Evolutionary conservation across 2,113 vertebrate genomes (phyloP).

Genomic region (Podocnemis expansa): DNA sequence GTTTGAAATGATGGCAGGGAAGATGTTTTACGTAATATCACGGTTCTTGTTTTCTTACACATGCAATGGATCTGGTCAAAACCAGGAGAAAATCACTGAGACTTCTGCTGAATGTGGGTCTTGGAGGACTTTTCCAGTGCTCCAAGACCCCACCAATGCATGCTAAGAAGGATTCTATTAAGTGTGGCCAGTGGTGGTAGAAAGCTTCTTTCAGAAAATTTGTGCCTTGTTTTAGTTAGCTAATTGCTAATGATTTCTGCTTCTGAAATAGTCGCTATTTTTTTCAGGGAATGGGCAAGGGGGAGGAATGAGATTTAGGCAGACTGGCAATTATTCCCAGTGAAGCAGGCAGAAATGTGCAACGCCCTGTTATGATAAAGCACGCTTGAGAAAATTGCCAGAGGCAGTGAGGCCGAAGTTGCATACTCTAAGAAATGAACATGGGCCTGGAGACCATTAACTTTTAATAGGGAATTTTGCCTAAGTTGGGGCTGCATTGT

Average conservation of each 20-base stretch:
- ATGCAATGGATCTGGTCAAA: neutral
- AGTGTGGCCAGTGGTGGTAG: neutral
- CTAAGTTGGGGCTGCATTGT: fast-evolving
- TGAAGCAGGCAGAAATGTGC: fast-evolving
- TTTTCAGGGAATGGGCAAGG: neutral
- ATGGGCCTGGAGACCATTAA: fast-evolving
- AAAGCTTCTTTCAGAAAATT: fast-evolving
- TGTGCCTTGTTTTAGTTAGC: neutral
- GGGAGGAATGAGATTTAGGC: neutral
- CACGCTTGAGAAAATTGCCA: neutral
- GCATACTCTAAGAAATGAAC: neutral
- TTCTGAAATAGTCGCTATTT: fast-evolving
- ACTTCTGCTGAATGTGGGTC: fast-evolving
- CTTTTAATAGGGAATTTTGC: fast-evolving
- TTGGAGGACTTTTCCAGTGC: fast-evolving
- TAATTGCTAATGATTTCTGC: fast-evolving
- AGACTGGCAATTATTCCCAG: neutral
- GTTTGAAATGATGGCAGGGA: neutral
- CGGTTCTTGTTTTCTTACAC: neutral
- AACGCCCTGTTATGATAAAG: neutral
- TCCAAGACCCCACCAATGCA: fast-evolving
- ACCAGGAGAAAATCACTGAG: fast-evolving
- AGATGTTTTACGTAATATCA: fast-evolving
- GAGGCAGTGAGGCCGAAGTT: neutral
- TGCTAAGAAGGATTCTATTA: neutral